Evolutionary conservation across 2,113 vertebrate genomes (phyloP).

Genomic region (Vidua macroura): DNA sequence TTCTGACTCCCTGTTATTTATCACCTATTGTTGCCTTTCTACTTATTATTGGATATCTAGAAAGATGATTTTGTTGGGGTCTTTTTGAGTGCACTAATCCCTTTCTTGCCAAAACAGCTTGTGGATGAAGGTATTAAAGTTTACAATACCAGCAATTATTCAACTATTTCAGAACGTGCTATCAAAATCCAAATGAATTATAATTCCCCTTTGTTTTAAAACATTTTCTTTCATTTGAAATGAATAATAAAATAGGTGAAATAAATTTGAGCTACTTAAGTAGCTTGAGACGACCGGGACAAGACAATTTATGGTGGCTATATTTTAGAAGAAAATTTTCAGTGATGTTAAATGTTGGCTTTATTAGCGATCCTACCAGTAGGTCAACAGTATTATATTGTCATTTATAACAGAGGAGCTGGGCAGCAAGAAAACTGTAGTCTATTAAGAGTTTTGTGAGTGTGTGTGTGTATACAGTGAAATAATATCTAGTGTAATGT

Average conservation of each 20-base stretch:
- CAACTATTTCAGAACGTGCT: background rate
- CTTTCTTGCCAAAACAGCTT: background rate
- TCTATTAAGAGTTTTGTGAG: slow-evolving; percentile 81
- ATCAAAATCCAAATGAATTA: background rate
- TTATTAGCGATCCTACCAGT: slow-evolving; percentile 45
- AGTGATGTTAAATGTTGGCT: slow-evolving; percentile 64
- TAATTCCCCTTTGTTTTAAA: background rate
- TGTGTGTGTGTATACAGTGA: slow-evolving; percentile 76
- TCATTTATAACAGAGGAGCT: slow-evolving; percentile 78
- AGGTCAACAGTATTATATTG: slow-evolving; percentile 66
- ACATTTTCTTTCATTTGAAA: background rate
- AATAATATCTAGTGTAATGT: slow-evolving; percentile 87
- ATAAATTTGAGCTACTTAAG: background rate
- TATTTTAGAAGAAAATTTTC: slow-evolving; percentile 44
- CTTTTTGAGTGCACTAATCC: background rate
- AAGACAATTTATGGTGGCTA: slow-evolving; percentile 28
- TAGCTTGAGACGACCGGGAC: background rate
- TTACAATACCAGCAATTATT: background rate
- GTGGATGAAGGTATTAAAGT: background rate
- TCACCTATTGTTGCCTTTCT: background rate
- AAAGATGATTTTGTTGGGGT: background rate
- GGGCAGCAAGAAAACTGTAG: slow-evolving; percentile 72
- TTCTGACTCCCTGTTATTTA: background rate
- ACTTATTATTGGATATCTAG: background rate
- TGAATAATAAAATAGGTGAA: background rate